Evolutionary conservation across 2,888 invertebrate genomes (phyloP).

Genomic region (Antheraea assamensis): DNA sequence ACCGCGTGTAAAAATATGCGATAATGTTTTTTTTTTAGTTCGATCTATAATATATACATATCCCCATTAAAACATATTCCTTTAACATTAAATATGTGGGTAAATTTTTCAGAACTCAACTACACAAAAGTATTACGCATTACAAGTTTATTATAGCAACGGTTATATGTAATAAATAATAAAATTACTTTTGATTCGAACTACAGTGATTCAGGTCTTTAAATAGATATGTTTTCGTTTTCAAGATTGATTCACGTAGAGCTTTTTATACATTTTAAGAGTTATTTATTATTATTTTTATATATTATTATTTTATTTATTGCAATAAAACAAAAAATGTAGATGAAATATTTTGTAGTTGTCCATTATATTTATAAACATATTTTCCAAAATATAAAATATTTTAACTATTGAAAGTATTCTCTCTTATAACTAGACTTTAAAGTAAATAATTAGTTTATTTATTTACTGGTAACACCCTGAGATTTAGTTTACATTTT

Average conservation of each 20-base stretch:
- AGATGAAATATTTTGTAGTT: no score
- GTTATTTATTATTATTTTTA: no score
- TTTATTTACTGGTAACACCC: no score
- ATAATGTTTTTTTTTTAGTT: not conserved
- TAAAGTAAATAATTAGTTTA: no score
- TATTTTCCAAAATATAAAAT: no score
- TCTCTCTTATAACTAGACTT: no score
- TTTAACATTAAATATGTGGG: not conserved
- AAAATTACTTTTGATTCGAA: slow-evolving; percentile 8
- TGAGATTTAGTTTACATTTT: no score
- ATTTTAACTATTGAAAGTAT: no score
- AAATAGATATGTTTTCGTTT: not conserved
- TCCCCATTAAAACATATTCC: not conserved
- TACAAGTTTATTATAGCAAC: slow-evolving; percentile 10
- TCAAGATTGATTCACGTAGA: not conserved
- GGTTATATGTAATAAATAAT: slow-evolving; percentile 3
- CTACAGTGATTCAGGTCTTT: not conserved
- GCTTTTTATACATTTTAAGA: no score
- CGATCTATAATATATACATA: not conserved
- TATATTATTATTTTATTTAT: no score
- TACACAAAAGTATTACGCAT: not conserved
- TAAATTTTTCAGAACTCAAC: not conserved
- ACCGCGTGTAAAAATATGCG: not conserved
- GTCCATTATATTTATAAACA: no score
- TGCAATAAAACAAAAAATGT: no score